Percentiles rank a stretch among this genome's conserved stretches.
Conservation (phyloP, 2,797 vertebrate genomes). For the Ceryle rudis region DNA sequence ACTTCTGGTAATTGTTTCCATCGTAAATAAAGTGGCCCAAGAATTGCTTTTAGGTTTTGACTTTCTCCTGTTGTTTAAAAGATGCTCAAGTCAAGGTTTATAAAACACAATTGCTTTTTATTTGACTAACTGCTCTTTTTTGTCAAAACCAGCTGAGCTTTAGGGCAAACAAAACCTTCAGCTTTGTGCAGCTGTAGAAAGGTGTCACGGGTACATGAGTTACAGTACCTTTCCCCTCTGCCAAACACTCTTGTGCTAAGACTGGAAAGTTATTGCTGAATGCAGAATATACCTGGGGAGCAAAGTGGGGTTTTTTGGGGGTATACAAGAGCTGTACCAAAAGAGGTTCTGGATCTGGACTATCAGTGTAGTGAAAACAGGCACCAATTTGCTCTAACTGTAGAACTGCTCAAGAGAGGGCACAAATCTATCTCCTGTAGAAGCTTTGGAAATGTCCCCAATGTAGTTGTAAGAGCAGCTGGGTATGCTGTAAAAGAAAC, state of each 20-base stretch:
- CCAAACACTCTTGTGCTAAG: background rate
- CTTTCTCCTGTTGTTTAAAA: background rate
- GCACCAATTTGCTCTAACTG: background rate
- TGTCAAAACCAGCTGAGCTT: background rate
- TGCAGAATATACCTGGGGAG: background rate
- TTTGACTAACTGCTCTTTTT: background rate
- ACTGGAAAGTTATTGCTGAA: background rate
- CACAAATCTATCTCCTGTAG: accelerated
- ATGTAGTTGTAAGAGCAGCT: background rate
- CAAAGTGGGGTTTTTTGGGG: background rate
- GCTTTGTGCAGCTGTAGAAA: background rate
- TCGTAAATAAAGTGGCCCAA: accelerated
- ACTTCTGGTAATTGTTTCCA: background rate
- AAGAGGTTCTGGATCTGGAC: background rate
- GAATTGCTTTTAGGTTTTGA: background rate
- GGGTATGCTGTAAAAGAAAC: background rate
- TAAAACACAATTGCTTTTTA: background rate
- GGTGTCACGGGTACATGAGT: background rate
- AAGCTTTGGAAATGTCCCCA: background rate
- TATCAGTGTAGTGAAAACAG: background rate
- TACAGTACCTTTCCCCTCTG: background rate
- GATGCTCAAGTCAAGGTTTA: background rate
- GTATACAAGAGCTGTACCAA: background rate
- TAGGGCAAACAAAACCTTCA: background rate
- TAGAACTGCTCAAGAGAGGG: background rate